Evolutionary conservation across 37 sponge, comb jelly and placozoan species (phyloP), one percentile per base, ranked within the genome.

Genomic region (Chondrosia reniformis): DNA sequence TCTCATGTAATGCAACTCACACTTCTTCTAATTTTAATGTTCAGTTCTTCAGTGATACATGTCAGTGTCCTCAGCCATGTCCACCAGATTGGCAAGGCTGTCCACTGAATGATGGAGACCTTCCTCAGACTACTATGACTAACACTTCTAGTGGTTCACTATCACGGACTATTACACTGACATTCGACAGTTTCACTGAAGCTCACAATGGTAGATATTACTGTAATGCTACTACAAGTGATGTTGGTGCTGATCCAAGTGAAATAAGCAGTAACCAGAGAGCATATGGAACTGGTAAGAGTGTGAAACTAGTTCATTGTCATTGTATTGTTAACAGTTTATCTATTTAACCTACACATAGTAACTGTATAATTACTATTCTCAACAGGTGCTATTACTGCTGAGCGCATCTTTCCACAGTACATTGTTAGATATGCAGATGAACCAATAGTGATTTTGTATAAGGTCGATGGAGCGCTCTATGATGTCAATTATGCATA

Each of bases 271-370:
- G n/a, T 69, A 44, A 40, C n/a, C 41, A 38, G 41, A 9, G 17
- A 24, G 44, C 42, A 41, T 69, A 69, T 40, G 72, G 72, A 2
- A 38, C 72, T 3, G 72, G 72, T 69, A 44, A 69, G 72, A 49
- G 10, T 49, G 52, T 49, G 15, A 49, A 49, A 49, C 52, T 49
- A 49, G 52, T 49, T 49, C 15, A 49, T 49, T 49, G 52, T 19
- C 52, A 49, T 10, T 49, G 15, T 15, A 10, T 49, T 10, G 15
- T 49, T 19, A 49, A 10, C 15, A 15, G 52, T 49, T 49, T n/a
- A n/a, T n/a, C n/a, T n/a, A n/a, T n/a, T n/a, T n/a, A n/a, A n/a
- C n/a, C n/a, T n/a, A n/a, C n/a, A n/a, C n/a, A n/a, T n/a, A n/a
- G n/a, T n/a, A n/a, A n/a, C n/a, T n/a, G n/a, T n/a, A n/a, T n/a